Percentiles rank a stretch among this genome's conserved stretches.
These are phyloP conservation scores for Microctonus aethiopoides DNA, from an alignment of 2,888 invertebrate species.

Conservation along the genomic window DNA sequence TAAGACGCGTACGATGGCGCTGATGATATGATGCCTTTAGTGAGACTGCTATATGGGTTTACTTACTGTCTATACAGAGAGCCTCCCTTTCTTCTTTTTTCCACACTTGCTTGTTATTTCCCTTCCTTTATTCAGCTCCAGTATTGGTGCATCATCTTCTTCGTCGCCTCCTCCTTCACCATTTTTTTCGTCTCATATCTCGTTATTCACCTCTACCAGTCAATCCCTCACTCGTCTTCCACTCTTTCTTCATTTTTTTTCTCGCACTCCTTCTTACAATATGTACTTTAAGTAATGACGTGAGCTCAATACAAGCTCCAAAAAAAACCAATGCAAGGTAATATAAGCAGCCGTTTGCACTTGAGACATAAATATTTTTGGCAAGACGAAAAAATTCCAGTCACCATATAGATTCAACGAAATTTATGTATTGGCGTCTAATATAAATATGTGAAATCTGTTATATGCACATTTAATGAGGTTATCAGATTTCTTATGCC, in stretches of 20 bases:
- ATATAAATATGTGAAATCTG: not conserved
- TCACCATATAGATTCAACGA: not conserved
- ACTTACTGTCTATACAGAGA: constrained; percentile 38
- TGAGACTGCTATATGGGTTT: constrained; percentile 45
- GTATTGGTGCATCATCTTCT: constrained; percentile 28
- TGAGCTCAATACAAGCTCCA: not conserved
- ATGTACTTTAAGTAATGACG: too few relatives aligned
- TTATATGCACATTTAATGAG: not conserved
- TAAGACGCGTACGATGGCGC: constrained; percentile 39
- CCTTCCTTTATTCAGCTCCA: constrained; percentile 15
- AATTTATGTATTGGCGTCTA: not conserved
- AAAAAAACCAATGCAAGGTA: not conserved
- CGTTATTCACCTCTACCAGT: not conserved
- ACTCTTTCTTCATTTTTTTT: not conserved
- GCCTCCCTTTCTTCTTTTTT: constrained; percentile 37
- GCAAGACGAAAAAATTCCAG: constrained; percentile 4
- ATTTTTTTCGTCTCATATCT: constrained; percentile 26
- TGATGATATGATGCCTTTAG: constrained; percentile 4
- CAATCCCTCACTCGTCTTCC: not conserved
- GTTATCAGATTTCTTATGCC: not conserved
- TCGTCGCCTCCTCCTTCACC: not conserved
- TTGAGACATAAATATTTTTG: constrained; percentile 27
- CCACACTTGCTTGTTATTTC: constrained; percentile 12
- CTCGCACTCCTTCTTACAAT: too few relatives aligned
- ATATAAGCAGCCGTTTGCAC: constrained; percentile 25